These are phyloP conservation scores for Sylvia borin DNA, from an alignment of 2,797 vertebrate species.

Conservation along the genomic window DNA sequence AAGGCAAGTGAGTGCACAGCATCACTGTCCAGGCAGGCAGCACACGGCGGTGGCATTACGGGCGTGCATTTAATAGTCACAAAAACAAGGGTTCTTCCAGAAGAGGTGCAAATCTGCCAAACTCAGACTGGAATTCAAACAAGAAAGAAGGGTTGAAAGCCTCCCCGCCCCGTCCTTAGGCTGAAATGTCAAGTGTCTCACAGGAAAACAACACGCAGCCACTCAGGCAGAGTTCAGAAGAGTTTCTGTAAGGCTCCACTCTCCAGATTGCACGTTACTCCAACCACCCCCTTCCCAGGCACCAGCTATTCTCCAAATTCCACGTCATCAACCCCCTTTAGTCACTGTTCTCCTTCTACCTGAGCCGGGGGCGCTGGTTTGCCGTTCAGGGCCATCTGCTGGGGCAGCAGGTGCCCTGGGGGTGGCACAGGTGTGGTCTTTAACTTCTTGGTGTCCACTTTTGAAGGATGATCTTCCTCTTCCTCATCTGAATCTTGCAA, in stretches of 20 bases:
- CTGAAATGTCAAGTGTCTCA: neutral
- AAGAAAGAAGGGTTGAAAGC: neutral
- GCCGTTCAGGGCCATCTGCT: constrained; percentile 81
- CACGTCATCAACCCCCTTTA: neutral
- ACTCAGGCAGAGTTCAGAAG: neutral
- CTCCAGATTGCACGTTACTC: constrained; percentile 12
- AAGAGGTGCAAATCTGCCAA: neutral
- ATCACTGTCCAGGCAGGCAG: neutral
- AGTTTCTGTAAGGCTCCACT: neutral
- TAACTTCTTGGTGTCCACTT: constrained; percentile 88
- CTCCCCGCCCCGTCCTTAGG: neutral
- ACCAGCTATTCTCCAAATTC: constrained; percentile 40
- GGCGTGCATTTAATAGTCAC: neutral
- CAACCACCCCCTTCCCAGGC: constrained; percentile 33
- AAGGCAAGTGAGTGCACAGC: neutral
- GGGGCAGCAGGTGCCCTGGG: constrained; percentile 71
- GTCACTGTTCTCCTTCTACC: constrained; percentile 80
- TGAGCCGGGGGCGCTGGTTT: constrained; percentile 84
- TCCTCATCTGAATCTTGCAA: constrained; percentile 96
- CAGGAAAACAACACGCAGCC: constrained; percentile 2
- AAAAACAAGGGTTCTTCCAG: neutral
- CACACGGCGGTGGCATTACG: neutral
- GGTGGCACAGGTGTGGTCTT: constrained; percentile 82
- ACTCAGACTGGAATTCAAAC: neutral
- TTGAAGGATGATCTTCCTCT: constrained; percentile 82